These are phyloP conservation scores for Epinephelus coioides DNA, from an alignment of 2,797 vertebrate species.

Conservation along the genomic window DNA sequence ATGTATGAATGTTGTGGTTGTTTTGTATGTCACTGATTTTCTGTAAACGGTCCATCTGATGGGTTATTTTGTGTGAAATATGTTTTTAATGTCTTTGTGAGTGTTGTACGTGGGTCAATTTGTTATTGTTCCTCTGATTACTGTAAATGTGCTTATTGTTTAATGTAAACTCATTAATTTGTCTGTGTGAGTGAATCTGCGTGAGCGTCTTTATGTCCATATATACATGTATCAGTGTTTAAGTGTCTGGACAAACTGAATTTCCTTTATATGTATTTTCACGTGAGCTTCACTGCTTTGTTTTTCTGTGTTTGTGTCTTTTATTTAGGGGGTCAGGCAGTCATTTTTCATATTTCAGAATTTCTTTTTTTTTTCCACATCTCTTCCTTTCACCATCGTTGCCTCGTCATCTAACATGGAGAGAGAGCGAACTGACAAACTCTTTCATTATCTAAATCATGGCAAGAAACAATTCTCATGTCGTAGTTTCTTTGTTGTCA, in stretches of 20 bases:
- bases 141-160: slow-evolving; percentile 54
- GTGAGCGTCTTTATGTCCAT: slow-evolving; percentile 54
- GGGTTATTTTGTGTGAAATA: slow-evolving; percentile 42
- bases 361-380: slow-evolving; percentile 28
- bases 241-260: slow-evolving; percentile 30
- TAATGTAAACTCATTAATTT: slow-evolving; percentile 40
- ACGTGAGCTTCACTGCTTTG: slow-evolving; percentile 44
- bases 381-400: slow-evolving; percentile 15
- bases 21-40: slow-evolving; percentile 64
- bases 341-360: slow-evolving; percentile 17
- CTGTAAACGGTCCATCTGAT: slow-evolving; percentile 52
- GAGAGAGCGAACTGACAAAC: slow-evolving; percentile 20
- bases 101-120: slow-evolving; percentile 37
- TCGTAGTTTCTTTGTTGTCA: slow-evolving; percentile 1
- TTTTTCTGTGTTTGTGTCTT: slow-evolving; percentile 47
- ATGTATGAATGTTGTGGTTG: slow-evolving; percentile 79
- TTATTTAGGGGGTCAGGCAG: slow-evolving; percentile 30
- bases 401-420: slow-evolving; percentile 4
- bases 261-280: slow-evolving; percentile 46
- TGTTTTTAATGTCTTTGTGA: slow-evolving; percentile 55
- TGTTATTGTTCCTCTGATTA: slow-evolving; percentile 27
- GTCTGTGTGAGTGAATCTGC: slow-evolving; percentile 51
- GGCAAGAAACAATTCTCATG: background rate
- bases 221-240: slow-evolving; percentile 46
- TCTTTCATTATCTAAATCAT: slow-evolving; percentile 2